phyloP scores from a whole-genome alignment of 2,113 vertebrate species.

The Myiopsitta monachus region DNA sequence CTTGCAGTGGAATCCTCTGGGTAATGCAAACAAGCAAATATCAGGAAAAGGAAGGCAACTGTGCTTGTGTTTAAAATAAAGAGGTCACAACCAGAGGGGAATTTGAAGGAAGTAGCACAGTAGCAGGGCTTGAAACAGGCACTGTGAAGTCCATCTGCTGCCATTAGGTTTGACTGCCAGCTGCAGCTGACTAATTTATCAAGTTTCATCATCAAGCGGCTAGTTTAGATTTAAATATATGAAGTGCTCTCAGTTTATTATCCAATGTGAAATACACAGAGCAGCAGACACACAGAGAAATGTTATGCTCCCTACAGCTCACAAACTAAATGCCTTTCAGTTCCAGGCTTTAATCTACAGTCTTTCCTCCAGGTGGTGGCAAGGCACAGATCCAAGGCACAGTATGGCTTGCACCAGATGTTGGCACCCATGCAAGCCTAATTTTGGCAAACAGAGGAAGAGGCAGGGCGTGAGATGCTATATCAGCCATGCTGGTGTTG shows the following conservation, averaged over 20 bases:
- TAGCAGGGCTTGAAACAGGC: not conserved
- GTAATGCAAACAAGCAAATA: not conserved
- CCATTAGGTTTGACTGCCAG: not conserved
- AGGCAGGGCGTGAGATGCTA: not conserved
- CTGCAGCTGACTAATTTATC: not conserved
- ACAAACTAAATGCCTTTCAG: slow-evolving; percentile 18
- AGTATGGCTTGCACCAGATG: slow-evolving; percentile 30
- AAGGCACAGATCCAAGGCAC: slow-evolving; percentile 1
- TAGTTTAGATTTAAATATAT: not conserved
- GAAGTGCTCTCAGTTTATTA: not conserved
- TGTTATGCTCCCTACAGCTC: not conserved
- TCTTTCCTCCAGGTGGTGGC: slow-evolving; percentile 25
- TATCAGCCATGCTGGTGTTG: not conserved
- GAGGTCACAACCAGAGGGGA: not conserved
- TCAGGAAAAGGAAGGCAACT: not conserved
- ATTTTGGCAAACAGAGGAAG: slow-evolving; percentile 18
- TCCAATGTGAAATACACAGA: not conserved
- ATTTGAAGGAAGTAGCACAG: not conserved
- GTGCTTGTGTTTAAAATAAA: not conserved
- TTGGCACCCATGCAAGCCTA: slow-evolving; percentile 1
- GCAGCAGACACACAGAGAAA: not conserved
- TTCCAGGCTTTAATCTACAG: not conserved
- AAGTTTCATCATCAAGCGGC: not conserved
- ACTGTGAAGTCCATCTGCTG: not conserved
- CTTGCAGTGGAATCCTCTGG: not conserved